A percentile compares a stretch with the other conserved stretches of the same genome.
Conservation (phyloP, 2,888 invertebrate species). For the Ligdia adustata region DNA sequence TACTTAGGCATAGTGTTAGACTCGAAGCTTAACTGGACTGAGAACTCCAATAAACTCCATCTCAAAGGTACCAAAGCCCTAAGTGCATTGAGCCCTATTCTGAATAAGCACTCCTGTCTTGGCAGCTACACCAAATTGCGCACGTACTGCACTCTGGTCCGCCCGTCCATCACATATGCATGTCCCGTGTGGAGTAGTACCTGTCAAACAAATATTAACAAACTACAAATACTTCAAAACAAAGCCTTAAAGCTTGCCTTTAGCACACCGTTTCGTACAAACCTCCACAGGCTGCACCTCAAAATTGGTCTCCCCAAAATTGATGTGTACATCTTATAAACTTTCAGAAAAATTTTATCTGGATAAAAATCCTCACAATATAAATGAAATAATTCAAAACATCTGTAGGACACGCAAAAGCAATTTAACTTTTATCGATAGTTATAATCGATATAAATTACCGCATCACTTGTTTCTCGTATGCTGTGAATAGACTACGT, state of each 20-base stretch:
- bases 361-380: background rate
- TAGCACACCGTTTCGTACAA: background rate
- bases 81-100: background rate
- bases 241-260: background rate
- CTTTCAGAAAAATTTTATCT: background rate
- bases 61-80: conserved; percentile 3
- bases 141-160: background rate
- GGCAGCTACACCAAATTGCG: background rate
- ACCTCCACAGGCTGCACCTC: background rate
- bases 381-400: background rate
- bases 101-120: background rate
- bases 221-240: background rate
- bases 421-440: background rate
- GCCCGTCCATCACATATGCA: background rate
- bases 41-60: background rate
- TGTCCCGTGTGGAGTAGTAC: conserved; percentile 1
- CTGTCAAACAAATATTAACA: background rate
- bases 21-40: no score
- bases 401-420: background rate
- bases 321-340: background rate
- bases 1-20: background rate
- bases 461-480: background rate
- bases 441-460: background rate
- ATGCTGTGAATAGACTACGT: background rate
- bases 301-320: background rate